Evolutionary conservation across 2,113 vertebrate species (phyloP).

Genomic region (Notarius quadriscutis): DNA sequence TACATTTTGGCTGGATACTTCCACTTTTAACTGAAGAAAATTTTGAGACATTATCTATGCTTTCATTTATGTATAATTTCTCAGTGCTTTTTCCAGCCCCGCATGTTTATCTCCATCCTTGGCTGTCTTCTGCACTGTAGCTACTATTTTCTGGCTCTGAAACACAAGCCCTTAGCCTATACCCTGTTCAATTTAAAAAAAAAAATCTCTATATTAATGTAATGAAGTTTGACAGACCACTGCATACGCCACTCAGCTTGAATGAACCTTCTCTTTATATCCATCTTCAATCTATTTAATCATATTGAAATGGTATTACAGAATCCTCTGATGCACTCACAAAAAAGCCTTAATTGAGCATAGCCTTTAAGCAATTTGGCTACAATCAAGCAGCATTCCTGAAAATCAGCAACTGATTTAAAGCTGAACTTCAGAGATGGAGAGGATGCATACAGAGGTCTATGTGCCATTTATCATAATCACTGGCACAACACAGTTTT

Average conservation of each 20-base stretch:
- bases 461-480: slow-evolving; percentile 42
- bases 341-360: background rate
- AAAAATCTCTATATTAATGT: background rate
- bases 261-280: background rate
- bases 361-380: slow-evolving; percentile 14
- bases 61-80: background rate
- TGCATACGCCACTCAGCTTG: background rate
- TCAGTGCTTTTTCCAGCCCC: background rate
- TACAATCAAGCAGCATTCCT: slow-evolving; percentile 31
- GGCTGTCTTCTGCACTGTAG: background rate
- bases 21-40: background rate
- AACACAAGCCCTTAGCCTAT: background rate
- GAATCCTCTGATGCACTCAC: slow-evolving; percentile 4
- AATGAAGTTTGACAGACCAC: slow-evolving; percentile 1
- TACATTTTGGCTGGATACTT: background rate
- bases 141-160: background rate
- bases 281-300: background rate
- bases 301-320: slow-evolving; percentile 23
- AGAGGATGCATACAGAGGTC: slow-evolving; percentile 35
- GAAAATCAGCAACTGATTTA: slow-evolving; percentile 13
- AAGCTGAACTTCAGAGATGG: slow-evolving; percentile 14
- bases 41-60: background rate
- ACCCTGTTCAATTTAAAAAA: background rate
- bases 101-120: background rate
- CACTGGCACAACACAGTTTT: slow-evolving; percentile 52